Conservation (phyloP, 1,140 invertebrate species). For the Micrasema longulum region DNA sequence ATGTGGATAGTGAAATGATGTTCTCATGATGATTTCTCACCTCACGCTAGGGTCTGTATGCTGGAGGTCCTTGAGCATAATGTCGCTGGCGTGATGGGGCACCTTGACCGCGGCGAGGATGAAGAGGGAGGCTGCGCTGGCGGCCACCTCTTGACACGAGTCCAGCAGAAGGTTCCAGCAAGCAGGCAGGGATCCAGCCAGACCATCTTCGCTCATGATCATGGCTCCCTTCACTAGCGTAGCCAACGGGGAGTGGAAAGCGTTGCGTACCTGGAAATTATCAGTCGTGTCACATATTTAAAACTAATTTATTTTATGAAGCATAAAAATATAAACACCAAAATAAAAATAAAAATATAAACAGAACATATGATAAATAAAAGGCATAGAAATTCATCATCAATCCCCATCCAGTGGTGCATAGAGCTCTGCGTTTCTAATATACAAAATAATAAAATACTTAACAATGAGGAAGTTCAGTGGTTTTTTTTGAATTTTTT, state of each 20-base stretch:
- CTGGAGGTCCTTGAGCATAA: conserved; percentile 89
- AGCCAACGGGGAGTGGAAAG: conserved; percentile 92
- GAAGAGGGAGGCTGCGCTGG: conserved; percentile 89
- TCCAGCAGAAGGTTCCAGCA: conserved; percentile 95
- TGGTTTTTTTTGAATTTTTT: too few species aligned
- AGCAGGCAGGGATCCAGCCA: conserved; percentile 87
- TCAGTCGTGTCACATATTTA: too few species aligned
- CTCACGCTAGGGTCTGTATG: conserved; percentile 85
- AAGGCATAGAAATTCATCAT: too few species aligned
- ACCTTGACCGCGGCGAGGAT: conserved; percentile 92
- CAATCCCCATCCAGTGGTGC: too few species aligned
- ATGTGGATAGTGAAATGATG: not conserved
- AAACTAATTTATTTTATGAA: too few species aligned
- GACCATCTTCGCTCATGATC: conserved; percentile 88
- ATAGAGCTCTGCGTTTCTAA: too few species aligned
- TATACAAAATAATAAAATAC: too few species aligned
- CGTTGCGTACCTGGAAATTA: conserved; percentile 77
- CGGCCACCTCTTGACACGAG: conserved; percentile 80
- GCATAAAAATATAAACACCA: too few species aligned
- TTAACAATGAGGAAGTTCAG: too few species aligned
- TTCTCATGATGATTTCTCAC: conserved; percentile 64
- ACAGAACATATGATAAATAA: too few species aligned
- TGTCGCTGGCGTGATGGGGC: conserved; percentile 85
- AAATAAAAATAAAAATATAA: too few species aligned
- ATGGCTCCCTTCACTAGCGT: conserved; percentile 93